phyloP scores from a whole-genome alignment of 23 tunicate species.

The Halocynthia roretzi region DNA sequence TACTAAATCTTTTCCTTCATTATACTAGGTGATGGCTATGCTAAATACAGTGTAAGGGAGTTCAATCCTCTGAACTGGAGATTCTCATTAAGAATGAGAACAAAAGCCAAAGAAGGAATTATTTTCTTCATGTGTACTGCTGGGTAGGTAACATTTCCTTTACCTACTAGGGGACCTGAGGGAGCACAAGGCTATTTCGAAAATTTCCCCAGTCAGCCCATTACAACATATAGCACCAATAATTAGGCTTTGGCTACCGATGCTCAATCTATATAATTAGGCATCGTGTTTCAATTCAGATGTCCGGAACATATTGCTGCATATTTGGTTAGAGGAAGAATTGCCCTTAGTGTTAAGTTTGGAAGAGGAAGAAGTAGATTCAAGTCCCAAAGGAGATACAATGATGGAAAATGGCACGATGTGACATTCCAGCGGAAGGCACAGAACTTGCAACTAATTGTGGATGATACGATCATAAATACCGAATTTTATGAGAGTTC shows the following conservation, averaged over 20 bases:
- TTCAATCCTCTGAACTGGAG: slow-evolving; percentile 69
- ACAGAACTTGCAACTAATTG: slow-evolving; percentile 37
- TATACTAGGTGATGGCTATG: slow-evolving; percentile 55
- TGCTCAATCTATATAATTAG: too few relatives aligned
- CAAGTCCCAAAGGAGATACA: slow-evolving; percentile 20
- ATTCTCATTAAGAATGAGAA: slow-evolving; percentile 46
- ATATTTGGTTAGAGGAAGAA: slow-evolving; percentile 56
- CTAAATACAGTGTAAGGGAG: slow-evolving; percentile 50
- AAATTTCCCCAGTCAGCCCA: not conserved
- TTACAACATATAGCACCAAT: too few relatives aligned
- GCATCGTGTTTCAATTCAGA: slow-evolving; percentile 24
- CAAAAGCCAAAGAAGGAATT: slow-evolving; percentile 34
- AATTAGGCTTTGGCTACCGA: too few relatives aligned
- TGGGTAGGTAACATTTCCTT: slow-evolving; percentile 18
- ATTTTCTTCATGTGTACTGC: slow-evolving; percentile 70
- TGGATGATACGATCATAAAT: slow-evolving; percentile 42
- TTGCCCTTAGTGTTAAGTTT: slow-evolving; percentile 53
- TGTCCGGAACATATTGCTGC: slow-evolving; percentile 69
- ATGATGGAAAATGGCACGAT: slow-evolving; percentile 71
- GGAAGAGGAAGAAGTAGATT: slow-evolving; percentile 32
- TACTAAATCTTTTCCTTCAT: not conserved
- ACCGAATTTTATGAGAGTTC: slow-evolving; percentile 27
- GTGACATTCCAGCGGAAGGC: slow-evolving; percentile 61
- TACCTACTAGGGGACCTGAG: not conserved
- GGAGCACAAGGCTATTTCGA: not conserved